Percentiles rank a stretch among this genome's conserved stretches.
Evolutionary conservation across 1,140 invertebrate genomes (phyloP).

Genomic region (Drosophila nigrodunni): DNA sequence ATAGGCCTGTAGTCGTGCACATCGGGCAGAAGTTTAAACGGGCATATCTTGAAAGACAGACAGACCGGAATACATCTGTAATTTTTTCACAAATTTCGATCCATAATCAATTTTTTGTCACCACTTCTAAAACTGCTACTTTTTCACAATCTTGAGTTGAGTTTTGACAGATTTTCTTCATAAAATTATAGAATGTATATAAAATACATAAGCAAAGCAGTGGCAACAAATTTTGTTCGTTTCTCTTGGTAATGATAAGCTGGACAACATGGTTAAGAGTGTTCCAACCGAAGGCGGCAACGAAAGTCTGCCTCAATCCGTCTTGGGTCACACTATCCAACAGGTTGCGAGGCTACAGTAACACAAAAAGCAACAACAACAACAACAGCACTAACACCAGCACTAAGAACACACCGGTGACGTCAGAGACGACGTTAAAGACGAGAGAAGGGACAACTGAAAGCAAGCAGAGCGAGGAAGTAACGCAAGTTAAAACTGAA

Average conservation of each 20-base stretch:
- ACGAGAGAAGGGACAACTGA: background rate
- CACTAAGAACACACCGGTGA: background rate
- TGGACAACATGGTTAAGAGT: constrained; percentile 23
- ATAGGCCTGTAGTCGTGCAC: background rate
- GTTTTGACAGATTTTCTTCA: background rate
- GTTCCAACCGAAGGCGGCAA: background rate
- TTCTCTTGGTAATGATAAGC: constrained; percentile 16
- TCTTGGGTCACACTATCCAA: background rate
- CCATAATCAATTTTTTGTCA: too few species aligned
- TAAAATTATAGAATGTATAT: background rate
- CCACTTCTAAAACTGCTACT: too few species aligned
- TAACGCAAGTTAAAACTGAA: background rate
- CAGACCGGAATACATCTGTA: too few species aligned
- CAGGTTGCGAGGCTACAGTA: background rate
- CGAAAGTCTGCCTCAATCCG: background rate
- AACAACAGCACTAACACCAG: background rate
- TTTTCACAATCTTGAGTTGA: background rate
- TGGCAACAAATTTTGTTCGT: constrained; percentile 13
- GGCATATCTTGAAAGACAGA: too few species aligned
- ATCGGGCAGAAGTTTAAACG: too few species aligned
- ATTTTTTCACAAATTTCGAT: too few species aligned
- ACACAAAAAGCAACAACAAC: background rate
- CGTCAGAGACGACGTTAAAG: background rate
- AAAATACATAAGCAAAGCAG: background rate
- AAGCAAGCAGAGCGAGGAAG: background rate